Percentiles rank a stretch among this genome's conserved stretches.
Conservation (phyloP, 2,113 vertebrate species). For the Stegastes partitus region DNA sequence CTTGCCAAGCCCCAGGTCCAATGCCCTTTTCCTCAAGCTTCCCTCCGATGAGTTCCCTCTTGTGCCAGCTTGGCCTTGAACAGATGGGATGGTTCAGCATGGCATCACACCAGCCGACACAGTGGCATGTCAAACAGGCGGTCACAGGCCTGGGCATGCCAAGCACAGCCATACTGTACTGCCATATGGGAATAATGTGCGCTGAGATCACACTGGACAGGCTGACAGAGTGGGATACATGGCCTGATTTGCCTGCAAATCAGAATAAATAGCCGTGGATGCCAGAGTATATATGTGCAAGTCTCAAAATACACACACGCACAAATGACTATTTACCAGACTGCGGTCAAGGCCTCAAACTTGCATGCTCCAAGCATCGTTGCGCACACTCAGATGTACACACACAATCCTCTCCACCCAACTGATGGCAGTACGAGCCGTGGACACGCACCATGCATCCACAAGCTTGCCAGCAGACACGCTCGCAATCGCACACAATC, state of each 20-base stretch:
- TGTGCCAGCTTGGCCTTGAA: conserved; percentile 55
- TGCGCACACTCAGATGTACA: conserved; percentile 1
- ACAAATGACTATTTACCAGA: conserved; percentile 36
- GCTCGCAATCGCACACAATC: conserved; percentile 14
- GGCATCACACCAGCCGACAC: conserved; percentile 73
- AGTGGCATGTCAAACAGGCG: conserved; percentile 73
- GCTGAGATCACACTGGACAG: conserved; percentile 38
- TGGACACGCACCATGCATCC: conserved; percentile 8
- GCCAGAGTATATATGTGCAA: conserved; percentile 16
- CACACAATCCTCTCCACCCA: neutral
- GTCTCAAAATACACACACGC: conserved; percentile 1
- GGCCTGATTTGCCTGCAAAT: conserved; percentile 31
- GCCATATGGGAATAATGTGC: conserved; percentile 61
- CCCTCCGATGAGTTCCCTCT: conserved; percentile 29
- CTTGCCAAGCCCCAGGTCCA: conserved; percentile 42
- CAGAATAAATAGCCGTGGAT: conserved; percentile 31
- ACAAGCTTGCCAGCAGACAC: conserved; percentile 24
- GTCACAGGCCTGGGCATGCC: conserved; percentile 49
- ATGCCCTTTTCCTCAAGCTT: conserved; percentile 51
- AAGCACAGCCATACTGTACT: conserved; percentile 47
- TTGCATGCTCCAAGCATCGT: neutral
- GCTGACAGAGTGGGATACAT: conserved; percentile 28
- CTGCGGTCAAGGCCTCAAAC: conserved; percentile 26
- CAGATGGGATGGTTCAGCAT: conserved; percentile 80
- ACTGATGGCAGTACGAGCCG: conserved; percentile 3